A percentile compares a stretch with the other conserved stretches of the same genome.
Evolutionary conservation across 23 tunicate genomes (phyloP).

Genomic region (Trididemnum miniatum): DNA sequence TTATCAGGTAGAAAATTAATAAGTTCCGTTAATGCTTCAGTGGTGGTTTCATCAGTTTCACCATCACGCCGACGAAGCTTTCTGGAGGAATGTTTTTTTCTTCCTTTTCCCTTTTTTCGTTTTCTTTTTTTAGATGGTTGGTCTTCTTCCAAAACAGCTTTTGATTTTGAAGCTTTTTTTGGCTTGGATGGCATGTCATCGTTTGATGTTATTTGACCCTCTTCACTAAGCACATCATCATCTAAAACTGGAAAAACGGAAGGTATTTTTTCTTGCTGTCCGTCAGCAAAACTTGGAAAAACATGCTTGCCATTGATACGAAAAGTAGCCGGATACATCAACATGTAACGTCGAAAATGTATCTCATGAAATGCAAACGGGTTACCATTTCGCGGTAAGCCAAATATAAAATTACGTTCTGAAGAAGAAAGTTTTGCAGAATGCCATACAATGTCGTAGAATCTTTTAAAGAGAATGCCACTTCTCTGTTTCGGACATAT

Average conservation of each 20-base stretch:
- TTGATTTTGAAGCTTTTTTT: not conserved
- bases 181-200: not conserved
- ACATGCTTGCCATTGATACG: not conserved
- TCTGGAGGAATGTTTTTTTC: not conserved
- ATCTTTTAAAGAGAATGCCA: not conserved
- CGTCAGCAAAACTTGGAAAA: not conserved
- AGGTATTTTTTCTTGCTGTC: not conserved
- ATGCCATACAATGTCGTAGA: constrained; percentile 1
- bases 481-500: not conserved
- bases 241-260: not conserved
- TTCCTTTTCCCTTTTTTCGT: not conserved
- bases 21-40: not conserved
- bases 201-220: not conserved
- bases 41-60: not conserved
- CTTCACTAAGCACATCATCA: no score
- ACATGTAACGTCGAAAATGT: constrained; percentile 21
- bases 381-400: not conserved
- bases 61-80: not conserved
- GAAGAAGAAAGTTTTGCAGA: not conserved
- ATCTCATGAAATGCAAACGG: not conserved
- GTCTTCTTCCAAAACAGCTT: not conserved
- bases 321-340: constrained; percentile 35
- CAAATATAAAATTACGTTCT: constrained; percentile 30
- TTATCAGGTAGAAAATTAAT: constrained; percentile 6
- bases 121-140: no score